These are phyloP conservation scores for Hyles lineata DNA, from an alignment of 2,888 invertebrate genomes.

Conservation along the genomic window DNA sequence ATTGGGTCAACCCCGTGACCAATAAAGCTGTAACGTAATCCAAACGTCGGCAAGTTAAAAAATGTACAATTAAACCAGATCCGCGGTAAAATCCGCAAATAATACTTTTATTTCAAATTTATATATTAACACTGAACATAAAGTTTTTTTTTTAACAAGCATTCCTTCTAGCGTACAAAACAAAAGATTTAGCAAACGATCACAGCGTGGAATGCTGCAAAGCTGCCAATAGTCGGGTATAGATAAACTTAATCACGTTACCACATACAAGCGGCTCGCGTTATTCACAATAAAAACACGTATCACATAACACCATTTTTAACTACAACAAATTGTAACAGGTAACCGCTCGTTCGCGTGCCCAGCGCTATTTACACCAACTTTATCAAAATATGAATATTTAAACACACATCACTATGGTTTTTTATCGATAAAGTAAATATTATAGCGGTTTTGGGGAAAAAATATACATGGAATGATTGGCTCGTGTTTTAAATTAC, in stretches of 20 bases:
- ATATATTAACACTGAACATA: no score
- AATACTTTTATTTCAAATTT: no score
- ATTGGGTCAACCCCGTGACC: no score
- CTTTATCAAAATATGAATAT: constrained; percentile 52
- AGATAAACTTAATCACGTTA: constrained; percentile 39
- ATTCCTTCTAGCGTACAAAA: not conserved
- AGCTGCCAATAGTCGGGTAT: not conserved
- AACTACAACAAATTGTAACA: constrained; percentile 61
- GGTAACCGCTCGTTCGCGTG: constrained; percentile 59
- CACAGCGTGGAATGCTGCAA: not conserved
- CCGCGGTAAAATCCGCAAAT: no score
- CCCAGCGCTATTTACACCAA: constrained; percentile 57
- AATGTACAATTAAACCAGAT: no score
- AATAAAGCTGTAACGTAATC: no score
- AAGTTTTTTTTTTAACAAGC: no score
- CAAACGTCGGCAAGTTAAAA: no score
- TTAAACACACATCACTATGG: constrained; percentile 6
- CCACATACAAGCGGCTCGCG: constrained; percentile 40
- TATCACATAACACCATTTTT: constrained; percentile 58
- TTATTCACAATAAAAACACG: constrained; percentile 46
- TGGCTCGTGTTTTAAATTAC: no score
- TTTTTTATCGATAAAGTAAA: not conserved
- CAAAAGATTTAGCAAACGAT: not conserved
- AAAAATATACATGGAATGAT: no score
- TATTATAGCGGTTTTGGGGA: not conserved